Conservation (phyloP, 2,888 invertebrate genomes). For the Pegoplata infirma region DNA sequence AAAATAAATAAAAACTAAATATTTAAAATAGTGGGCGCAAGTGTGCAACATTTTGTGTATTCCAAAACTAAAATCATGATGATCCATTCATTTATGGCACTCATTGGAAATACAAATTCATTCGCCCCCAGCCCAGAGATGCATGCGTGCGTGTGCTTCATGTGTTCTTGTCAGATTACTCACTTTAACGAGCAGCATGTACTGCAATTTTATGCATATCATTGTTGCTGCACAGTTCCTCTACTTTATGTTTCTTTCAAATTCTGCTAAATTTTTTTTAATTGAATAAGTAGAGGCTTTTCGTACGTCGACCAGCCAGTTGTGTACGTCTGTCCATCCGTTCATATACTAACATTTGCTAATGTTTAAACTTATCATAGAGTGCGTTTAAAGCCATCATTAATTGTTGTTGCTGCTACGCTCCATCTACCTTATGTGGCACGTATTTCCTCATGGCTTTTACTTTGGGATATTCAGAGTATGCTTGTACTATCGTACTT, state of each 20-base stretch:
- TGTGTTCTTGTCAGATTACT: constrained; percentile 63
- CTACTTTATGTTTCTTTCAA: constrained; percentile 26
- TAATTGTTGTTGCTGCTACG: constrained; percentile 61
- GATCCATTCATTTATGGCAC: constrained; percentile 52
- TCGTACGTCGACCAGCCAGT: too few relatives aligned
- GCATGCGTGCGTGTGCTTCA: constrained; percentile 58
- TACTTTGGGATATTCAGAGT: neutral
- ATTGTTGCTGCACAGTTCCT: constrained; percentile 12
- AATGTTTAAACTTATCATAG: constrained; percentile 55
- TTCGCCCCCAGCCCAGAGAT: neutral
- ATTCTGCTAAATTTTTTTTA: constrained; percentile 59
- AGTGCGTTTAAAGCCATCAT: constrained; percentile 63
- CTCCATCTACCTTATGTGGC: too few relatives aligned
- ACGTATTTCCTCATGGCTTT: constrained; percentile 1
- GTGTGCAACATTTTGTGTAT: constrained; percentile 1
- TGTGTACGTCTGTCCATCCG: constrained; percentile 5
- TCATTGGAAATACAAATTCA: constrained; percentile 42
- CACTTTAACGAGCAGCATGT: constrained; percentile 56
- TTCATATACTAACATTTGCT: constrained; percentile 28
- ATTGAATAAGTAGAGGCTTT: constrained; percentile 62
- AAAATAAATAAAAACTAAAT: constrained; percentile 4
- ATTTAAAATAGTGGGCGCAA: constrained; percentile 42
- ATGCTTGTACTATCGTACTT: too few relatives aligned
- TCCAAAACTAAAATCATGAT: constrained; percentile 31
- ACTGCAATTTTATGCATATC: constrained; percentile 58